Conservation (phyloP, 2,888 invertebrate genomes). For the Melieria omissa region DNA sequence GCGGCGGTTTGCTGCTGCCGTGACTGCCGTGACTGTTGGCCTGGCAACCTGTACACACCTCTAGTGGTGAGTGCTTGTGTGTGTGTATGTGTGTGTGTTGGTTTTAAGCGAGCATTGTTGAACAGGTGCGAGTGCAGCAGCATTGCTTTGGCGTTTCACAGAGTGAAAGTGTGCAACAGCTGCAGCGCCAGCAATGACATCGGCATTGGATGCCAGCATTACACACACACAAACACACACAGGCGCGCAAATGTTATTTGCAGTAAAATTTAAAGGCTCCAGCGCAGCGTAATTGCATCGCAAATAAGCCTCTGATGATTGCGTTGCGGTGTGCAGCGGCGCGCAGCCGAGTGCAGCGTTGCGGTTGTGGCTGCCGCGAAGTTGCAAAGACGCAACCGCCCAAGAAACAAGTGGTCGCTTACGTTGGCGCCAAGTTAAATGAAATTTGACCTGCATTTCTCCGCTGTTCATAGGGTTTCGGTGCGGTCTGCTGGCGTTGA, state of each 20-base stretch:
- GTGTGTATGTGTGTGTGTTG: background rate
- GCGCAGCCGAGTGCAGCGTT: background rate
- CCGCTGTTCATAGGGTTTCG: background rate
- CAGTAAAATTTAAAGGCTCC: constrained; percentile 23
- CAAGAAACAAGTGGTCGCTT: no score
- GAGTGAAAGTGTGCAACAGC: no score
- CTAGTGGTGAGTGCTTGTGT: background rate
- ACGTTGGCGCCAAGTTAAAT: constrained; percentile 14
- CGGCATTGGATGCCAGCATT: no score
- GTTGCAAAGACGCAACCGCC: no score
- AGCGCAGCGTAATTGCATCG: constrained; percentile 25
- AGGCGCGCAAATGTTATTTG: constrained; percentile 35
- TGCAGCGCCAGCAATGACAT: no score
- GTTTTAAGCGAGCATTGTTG: background rate
- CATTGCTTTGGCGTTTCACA: background rate
- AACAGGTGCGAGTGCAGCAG: background rate
- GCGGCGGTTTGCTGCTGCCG: no score
- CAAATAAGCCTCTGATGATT: constrained; percentile 20
- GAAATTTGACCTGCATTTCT: constrained; percentile 22
- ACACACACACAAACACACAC: constrained; percentile 25
- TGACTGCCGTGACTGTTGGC: no score
- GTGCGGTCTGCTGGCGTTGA: background rate
- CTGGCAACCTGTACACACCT: no score
- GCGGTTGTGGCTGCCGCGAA: no score
- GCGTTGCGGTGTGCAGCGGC: constrained; percentile 1